A percentile compares a stretch with the other conserved stretches of the same genome.
Conservation (phyloP, 2,888 invertebrate genomes). For the Nematopogon swammerdamellus region DNA sequence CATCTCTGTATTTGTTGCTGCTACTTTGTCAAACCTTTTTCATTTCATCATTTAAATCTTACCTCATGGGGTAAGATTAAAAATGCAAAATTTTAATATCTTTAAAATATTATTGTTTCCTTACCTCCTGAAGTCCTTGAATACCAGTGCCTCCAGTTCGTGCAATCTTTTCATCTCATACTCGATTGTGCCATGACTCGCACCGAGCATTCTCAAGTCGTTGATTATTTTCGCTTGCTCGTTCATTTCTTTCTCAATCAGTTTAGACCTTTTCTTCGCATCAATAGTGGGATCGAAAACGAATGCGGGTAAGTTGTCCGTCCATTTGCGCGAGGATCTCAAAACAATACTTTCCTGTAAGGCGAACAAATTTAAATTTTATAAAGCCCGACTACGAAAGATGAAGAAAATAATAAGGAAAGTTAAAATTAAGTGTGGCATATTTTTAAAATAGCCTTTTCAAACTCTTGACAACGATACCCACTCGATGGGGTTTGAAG, state of each 20-base stretch:
- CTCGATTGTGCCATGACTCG: slow-evolving; percentile 87
- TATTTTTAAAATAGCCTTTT: too few relatives aligned
- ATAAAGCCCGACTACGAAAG: too few relatives aligned
- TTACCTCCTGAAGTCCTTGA: slow-evolving; percentile 84
- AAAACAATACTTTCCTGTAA: slow-evolving; percentile 64
- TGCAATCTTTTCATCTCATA: slow-evolving; percentile 88
- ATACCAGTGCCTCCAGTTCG: slow-evolving; percentile 90
- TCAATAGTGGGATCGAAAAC: slow-evolving; percentile 77
- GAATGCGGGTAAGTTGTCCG: slow-evolving; percentile 79
- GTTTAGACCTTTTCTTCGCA: slow-evolving; percentile 81
- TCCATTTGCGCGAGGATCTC: slow-evolving; percentile 61
- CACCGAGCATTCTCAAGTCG: slow-evolving; percentile 84
- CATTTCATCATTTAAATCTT: too few relatives aligned
- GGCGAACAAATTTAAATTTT: slow-evolving; percentile 7
- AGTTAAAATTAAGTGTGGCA: too few relatives aligned
- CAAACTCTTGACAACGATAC: too few relatives aligned
- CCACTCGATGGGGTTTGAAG: too few relatives aligned
- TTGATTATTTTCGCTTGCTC: slow-evolving; percentile 95
- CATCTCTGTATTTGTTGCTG: too few relatives aligned
- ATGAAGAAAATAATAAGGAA: too few relatives aligned
- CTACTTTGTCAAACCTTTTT: too few relatives aligned
- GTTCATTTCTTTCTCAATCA: slow-evolving; percentile 96
- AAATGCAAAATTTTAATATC: too few relatives aligned
- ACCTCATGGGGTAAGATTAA: too few relatives aligned
- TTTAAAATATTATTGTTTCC: too few relatives aligned